Evolutionary conservation across 92 coral and sea anemone species (phyloP).

Genomic region (Blastomussa wellsi): DNA sequence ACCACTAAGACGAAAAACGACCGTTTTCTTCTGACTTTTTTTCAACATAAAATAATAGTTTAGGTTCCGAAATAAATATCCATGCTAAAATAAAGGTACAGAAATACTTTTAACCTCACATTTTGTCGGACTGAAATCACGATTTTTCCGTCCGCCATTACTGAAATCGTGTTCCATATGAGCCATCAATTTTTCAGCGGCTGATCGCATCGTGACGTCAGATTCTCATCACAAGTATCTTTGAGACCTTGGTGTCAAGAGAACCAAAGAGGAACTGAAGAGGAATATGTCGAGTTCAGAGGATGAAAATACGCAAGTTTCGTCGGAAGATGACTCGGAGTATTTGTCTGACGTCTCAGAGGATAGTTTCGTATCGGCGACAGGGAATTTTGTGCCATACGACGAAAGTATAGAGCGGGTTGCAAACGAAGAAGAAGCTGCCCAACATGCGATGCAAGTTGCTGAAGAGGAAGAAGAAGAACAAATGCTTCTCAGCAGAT

Average conservation of each 20-base stretch:
- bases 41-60: constrained; percentile 4
- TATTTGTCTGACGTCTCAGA: constrained; percentile 30
- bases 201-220: constrained; percentile 23
- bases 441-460: constrained; percentile 31
- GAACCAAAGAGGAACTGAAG: constrained; percentile 3
- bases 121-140: background rate
- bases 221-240: constrained; percentile 32
- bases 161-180: constrained; percentile 20
- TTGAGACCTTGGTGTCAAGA: background rate
- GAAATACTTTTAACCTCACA: constrained; percentile 14
- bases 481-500: constrained; percentile 21
- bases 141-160: constrained; percentile 24
- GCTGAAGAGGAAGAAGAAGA: constrained; percentile 37
- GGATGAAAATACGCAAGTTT: constrained; percentile 15
- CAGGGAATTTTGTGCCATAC: constrained; percentile 20
- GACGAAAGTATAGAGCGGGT: constrained; percentile 45
- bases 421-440: constrained; percentile 47
- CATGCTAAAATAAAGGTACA: constrained; percentile 12
- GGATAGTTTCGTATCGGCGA: constrained; percentile 36
- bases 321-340: constrained; percentile 41
- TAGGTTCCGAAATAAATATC: constrained; percentile 7
- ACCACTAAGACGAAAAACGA: constrained; percentile 19
- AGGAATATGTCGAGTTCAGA: constrained; percentile 15
- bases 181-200: constrained; percentile 22
- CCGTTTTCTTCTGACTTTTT: constrained; percentile 15